A percentile compares a stretch with the other conserved stretches of the same genome.
These are phyloP conservation scores for Polymixis flavicincta DNA, from an alignment of 2,888 invertebrate genomes.

Conservation along the genomic window DNA sequence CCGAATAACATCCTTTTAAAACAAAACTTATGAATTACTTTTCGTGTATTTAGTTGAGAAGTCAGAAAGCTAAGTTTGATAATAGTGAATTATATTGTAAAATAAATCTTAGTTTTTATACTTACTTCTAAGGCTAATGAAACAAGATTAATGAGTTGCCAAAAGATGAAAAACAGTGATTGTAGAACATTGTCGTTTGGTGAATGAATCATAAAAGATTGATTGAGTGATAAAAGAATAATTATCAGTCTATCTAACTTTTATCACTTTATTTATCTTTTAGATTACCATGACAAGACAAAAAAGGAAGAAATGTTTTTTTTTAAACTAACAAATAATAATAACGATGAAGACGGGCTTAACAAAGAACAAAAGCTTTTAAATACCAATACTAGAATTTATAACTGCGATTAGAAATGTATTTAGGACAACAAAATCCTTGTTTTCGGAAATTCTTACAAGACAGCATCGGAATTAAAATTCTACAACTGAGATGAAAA, in stretches of 20 bases:
- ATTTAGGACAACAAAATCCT: constrained; percentile 14
- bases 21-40: constrained; percentile 58
- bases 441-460: constrained; percentile 19
- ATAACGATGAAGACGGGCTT: neutral
- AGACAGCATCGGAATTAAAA: constrained; percentile 4
- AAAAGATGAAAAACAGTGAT: neutral
- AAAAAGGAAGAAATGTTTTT: neutral
- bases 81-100: constrained; percentile 10
- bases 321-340: constrained; percentile 9
- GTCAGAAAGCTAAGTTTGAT: constrained; percentile 23
- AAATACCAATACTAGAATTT: constrained; percentile 26
- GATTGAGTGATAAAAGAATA: neutral
- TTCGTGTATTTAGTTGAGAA: constrained; percentile 39
- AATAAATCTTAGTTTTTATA: neutral
- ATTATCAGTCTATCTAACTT: neutral
- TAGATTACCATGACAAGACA: neutral
- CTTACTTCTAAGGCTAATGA: neutral
- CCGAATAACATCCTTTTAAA: constrained; percentile 56
- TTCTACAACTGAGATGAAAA: constrained; percentile 8
- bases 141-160: neutral
- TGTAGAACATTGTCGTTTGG: neutral
- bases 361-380: constrained; percentile 19
- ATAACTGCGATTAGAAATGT: neutral
- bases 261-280: neutral
- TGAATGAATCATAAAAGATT: neutral